Evolutionary conservation across 2,797 vertebrate species (phyloP).

Genomic region (Garrulus glandarius): DNA sequence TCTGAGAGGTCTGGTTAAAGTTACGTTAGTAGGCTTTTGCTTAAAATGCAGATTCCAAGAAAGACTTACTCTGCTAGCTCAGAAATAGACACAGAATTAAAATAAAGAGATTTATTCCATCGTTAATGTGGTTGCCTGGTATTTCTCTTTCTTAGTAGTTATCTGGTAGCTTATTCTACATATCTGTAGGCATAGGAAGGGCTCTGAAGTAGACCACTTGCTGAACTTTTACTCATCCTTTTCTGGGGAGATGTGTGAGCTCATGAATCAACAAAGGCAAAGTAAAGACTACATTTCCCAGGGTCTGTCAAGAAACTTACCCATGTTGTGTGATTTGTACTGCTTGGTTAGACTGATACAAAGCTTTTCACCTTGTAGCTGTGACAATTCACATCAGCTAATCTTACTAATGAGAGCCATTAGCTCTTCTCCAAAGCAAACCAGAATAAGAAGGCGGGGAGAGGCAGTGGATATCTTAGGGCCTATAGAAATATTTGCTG

Average conservation of each 20-base stretch:
- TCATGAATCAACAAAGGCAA: not conserved
- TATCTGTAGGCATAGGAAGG: conserved; percentile 1
- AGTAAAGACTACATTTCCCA: not conserved
- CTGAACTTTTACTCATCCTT: not conserved
- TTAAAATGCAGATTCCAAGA: conserved; percentile 59
- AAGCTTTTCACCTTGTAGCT: not conserved
- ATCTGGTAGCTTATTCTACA: conserved; percentile 29
- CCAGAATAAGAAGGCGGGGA: not conserved
- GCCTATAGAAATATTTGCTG: not conserved
- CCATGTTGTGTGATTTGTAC: not conserved
- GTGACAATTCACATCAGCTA: not conserved
- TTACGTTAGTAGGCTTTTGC: conserved; percentile 57
- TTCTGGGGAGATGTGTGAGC: rapidly evolving
- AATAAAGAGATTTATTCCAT: conserved; percentile 56
- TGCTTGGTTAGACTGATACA: not conserved
- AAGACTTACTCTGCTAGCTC: conserved; percentile 16
- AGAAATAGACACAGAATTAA: conserved; percentile 45
- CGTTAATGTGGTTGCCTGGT: conserved; percentile 41
- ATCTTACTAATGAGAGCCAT: not conserved
- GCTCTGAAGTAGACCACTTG: not conserved
- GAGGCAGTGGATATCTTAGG: not conserved
- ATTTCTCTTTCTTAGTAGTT: conserved; percentile 59
- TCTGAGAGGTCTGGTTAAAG: conserved; percentile 46
- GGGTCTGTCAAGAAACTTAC: not conserved
- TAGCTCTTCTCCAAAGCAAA: not conserved